These are phyloP conservation scores for Yponomeuta cagnagella DNA, from an alignment of 2,888 invertebrate species.

Conservation along the genomic window DNA sequence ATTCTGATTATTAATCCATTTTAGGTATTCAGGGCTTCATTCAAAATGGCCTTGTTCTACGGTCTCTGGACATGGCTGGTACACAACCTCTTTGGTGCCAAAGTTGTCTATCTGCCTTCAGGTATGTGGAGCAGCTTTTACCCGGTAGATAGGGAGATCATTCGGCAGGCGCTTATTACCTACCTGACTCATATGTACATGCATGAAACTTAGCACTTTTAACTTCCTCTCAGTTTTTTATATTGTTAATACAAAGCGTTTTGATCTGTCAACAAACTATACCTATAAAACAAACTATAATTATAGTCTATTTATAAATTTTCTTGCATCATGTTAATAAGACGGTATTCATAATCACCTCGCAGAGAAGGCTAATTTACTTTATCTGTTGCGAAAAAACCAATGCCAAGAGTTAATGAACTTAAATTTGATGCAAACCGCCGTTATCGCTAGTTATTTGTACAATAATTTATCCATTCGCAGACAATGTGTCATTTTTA, in stretches of 20 bases:
- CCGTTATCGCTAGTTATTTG: conserved; percentile 33
- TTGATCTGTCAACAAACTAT: too few species aligned
- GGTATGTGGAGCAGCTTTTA: conserved; percentile 62
- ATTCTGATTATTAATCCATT: conserved; percentile 15
- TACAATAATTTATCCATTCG: conserved; percentile 49
- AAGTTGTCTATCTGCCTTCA: conserved; percentile 96
- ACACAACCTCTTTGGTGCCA: conserved; percentile 94
- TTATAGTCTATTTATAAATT: too few species aligned
- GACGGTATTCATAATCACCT: background rate
- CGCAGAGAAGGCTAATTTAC: background rate
- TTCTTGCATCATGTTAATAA: background rate
- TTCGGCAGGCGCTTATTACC: too few species aligned
- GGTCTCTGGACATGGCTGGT: conserved; percentile 99
- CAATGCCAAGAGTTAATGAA: conserved; percentile 30
- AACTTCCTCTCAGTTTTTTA: too few species aligned
- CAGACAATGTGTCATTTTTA: conserved; percentile 42
- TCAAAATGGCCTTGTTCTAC: conserved; percentile 98
- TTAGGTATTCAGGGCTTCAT: conserved; percentile 93
- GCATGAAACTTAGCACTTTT: too few species aligned
- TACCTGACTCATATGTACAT: too few species aligned
- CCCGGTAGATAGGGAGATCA: too few species aligned
- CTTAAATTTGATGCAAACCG: conserved; percentile 21
- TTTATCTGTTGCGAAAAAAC: background rate
- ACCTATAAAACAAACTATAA: too few species aligned
- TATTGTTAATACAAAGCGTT: too few species aligned